These are phyloP conservation scores for Halcyon malimbica DNA, from an alignment of 2,113 vertebrate genomes.

Conservation along the genomic window DNA sequence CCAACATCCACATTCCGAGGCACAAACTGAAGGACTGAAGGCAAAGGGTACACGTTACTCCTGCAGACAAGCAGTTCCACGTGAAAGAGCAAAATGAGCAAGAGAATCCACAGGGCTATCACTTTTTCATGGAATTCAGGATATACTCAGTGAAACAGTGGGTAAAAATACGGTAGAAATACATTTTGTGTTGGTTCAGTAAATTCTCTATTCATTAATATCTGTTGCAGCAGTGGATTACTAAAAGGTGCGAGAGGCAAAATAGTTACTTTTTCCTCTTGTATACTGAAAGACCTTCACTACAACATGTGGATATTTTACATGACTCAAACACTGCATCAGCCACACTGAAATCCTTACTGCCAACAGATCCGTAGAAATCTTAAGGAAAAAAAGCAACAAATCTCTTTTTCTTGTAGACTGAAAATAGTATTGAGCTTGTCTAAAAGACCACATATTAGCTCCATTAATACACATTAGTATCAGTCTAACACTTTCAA, in stretches of 20 bases:
- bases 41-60: neutral
- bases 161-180: neutral
- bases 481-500: neutral
- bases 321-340: neutral
- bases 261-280: neutral
- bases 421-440: neutral
- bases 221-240: neutral
- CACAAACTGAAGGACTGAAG: slow-evolving; percentile 95
- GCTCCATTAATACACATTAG: neutral
- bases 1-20: slow-evolving; percentile 85
- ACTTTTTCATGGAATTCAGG: neutral
- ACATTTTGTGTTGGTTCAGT: neutral
- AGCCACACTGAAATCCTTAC: neutral
- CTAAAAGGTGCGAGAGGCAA: neutral
- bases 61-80: neutral
- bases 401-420: neutral
- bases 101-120: neutral
- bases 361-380: neutral
- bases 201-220: neutral
- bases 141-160: neutral
- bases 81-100: neutral
- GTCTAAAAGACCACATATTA: neutral
- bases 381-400: neutral
- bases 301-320: neutral
- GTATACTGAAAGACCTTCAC: neutral